phyloP scores from a whole-genome alignment of 2,888 invertebrate genomes.

The Drosophila yooni region DNA sequence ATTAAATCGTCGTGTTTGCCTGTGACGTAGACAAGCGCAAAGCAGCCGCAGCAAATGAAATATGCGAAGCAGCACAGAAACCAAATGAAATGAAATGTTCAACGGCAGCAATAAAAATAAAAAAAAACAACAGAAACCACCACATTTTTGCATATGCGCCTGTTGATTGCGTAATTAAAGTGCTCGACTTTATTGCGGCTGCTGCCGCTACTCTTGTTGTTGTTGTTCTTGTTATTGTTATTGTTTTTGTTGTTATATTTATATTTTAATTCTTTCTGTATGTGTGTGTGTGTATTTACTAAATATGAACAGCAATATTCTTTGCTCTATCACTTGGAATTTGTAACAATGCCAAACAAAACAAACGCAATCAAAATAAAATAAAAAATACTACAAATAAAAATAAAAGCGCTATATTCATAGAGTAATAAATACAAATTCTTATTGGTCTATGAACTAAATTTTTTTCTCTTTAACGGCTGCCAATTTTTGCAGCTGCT shows the following conservation, averaged over 20 bases:
- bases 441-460: slow-evolving; percentile 19
- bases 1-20: slow-evolving; percentile 36
- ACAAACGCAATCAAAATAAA: slow-evolving; percentile 25
- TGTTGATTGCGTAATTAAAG: slow-evolving; percentile 57
- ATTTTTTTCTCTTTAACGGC: slow-evolving; percentile 19
- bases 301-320: slow-evolving; percentile 36
- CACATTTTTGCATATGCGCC: slow-evolving; percentile 47
- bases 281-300: slow-evolving; percentile 9
- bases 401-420: slow-evolving; percentile 48
- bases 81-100: slow-evolving; percentile 54
- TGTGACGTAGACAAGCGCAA: slow-evolving; percentile 52
- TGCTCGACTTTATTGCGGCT: slow-evolving; percentile 38
- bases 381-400: slow-evolving; percentile 17
- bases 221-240: slow-evolving; percentile 2
- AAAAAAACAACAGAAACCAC: slow-evolving; percentile 15
- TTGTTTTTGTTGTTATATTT: slow-evolving; percentile 21
- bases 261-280: slow-evolving; percentile 20
- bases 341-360: slow-evolving; percentile 51
- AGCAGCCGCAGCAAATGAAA: slow-evolving; percentile 47
- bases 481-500: slow-evolving; percentile 74
- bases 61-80: slow-evolving; percentile 46
- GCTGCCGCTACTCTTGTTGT: slow-evolving; percentile 8
- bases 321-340: slow-evolving; percentile 47
- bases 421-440: slow-evolving; percentile 2
- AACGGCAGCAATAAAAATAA: slow-evolving; percentile 28